Evolutionary conservation across 2,113 vertebrate species (phyloP).

Genomic region (Meles meles): DNA sequence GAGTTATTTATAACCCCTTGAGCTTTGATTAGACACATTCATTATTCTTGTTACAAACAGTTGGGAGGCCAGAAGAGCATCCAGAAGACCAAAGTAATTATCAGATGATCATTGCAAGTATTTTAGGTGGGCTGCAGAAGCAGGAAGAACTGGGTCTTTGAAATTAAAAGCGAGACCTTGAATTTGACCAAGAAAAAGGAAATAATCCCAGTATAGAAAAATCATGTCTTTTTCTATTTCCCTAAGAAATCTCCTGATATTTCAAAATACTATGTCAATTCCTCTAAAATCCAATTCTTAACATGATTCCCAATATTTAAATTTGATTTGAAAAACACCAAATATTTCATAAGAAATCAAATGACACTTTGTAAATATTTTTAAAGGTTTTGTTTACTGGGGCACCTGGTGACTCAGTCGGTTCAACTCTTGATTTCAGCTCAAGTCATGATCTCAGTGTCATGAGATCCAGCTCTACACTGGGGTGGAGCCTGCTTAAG

Average conservation of each 20-base stretch:
- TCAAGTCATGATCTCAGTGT: background rate
- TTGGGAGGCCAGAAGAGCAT: background rate
- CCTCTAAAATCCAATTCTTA: background rate
- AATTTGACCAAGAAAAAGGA: slow-evolving; percentile 9
- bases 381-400: background rate
- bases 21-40: background rate
- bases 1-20: background rate
- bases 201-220: background rate
- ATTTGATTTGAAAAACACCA: background rate
- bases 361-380: background rate
- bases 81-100: background rate
- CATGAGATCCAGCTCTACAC: background rate
- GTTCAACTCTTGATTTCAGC: background rate
- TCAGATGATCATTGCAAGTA: background rate
- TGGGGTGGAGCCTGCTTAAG: background rate
- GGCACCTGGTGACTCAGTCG: background rate
- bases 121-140: background rate
- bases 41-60: background rate
- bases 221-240: background rate
- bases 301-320: background rate
- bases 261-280: background rate
- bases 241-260: background rate
- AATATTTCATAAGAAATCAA: background rate
- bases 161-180: background rate
- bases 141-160: background rate